Base-by-base conservation (phyloP, 2,888 invertebrate genomes). In the Drosophila parthenogenetica region DNA sequence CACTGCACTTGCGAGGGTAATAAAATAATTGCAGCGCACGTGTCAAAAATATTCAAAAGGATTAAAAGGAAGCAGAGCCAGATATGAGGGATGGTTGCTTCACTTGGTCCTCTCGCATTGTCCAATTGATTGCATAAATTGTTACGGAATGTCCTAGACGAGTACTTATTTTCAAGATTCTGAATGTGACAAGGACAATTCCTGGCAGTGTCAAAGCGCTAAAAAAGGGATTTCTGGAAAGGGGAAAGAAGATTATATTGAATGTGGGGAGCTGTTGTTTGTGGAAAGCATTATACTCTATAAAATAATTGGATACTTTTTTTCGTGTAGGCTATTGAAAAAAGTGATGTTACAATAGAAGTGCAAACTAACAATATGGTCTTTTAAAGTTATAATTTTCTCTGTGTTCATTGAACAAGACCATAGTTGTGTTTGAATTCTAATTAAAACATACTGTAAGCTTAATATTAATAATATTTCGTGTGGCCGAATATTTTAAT, bases 21-120 rank as follows among this genome's bases (percentile, higher is more conserved):
- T 89, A 88, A 89, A 90, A 90, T 89, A 90, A 91, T 90, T 90
- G 88, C 88, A 89, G 74, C 76, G 82, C 90, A 91, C 90, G 91
- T 90, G 90, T 79, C 91, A 87, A 82, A 87, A 90, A 90, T 90
- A 89, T 89, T 87, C 84, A 87, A 87, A 87, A 89, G 87, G 87
- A 82, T 88, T 86, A 89, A 87, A 55, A 19, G 40, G 40, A 39
- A 43, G 32, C 40, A 19, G 43, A 25, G 16, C 17, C 32, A 11
- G 29, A 17, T 49, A 58, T 14, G 49, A 29, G 54, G 57, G 57
- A 57, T 57, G 57, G 43, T 63, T 58, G 67, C 55, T 72, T 65
- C 59, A 65, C 69, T 77, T 54, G 22, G 32, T 43, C 32, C 32
- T 50, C 55, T 29, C 11, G 68, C 59, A 50, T 77, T 81, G 87